Base-by-base conservation (phyloP, 2,797 vertebrate species). In the Pangasius mekongensis region DNA sequence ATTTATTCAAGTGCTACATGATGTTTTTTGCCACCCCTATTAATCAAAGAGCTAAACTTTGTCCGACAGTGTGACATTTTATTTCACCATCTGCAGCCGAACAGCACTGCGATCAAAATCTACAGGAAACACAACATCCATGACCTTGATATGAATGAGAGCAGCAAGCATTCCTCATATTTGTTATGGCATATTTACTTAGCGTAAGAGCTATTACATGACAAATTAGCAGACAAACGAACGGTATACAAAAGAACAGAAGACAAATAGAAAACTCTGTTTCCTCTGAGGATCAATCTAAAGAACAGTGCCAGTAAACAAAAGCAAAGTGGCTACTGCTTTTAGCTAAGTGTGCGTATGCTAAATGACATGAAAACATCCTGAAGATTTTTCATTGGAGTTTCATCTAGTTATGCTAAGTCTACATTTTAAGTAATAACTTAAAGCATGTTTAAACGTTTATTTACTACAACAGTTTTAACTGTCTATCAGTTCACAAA, bases 141-240 rank as follows among this genome's bases (percentile, higher is more conserved):
- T 83, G 80, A 83, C 80, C 13, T 13, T 49, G n/a, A 49, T 83
- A 5, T 27, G 5, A 18, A 84, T 67, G 36, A 83, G 36, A 83
- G 13, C 80, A 47, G 60, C 10, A 39, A 66, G 58, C 82, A 66
- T 49, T 67, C 27, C 8, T 83, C 82, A 20, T 14, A 49, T 66
- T 30, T 62, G 80, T 64, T 62, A 83, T 83, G 36, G 49, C 81
- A 83, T 47, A 83, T 83, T 66, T 64, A 83, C 81, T 47, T 49
- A 66, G 24, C 27, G 8, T 22, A 83, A 67, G 62, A 83, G 60
- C 62, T 66, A 27, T 18, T 62, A 83, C 27, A n/a, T 66, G 27
- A 30, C 82, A 47, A 81, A 81, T 20, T 30, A 78, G 66, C 18
- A 16, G 64, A 69, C 33, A 69, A 74, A 18, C 20, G 6, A 3